phyloP scores from a whole-genome alignment of 2,888 invertebrate species.

The Ectemnius cavifrons region DNA sequence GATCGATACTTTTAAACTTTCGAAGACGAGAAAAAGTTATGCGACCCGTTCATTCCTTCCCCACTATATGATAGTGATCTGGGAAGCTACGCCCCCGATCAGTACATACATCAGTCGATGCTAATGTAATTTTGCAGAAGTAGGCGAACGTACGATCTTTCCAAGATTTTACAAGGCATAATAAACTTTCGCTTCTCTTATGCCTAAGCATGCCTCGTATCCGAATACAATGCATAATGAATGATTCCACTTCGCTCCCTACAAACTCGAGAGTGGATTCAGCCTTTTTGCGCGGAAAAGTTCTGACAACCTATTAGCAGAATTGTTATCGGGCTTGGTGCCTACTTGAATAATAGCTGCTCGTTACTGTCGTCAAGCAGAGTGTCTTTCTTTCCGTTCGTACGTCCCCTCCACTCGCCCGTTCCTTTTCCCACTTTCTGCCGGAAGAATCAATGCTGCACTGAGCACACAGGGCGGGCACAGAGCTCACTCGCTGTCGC shows the following conservation, averaged over 20 bases:
- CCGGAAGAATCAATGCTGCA: constrained; percentile 47
- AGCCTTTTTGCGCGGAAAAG: not conserved
- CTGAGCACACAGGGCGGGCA: constrained; percentile 35
- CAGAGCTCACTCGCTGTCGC: constrained; percentile 31
- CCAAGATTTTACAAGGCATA: not conserved
- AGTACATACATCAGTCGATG: not conserved
- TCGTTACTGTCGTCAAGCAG: constrained; percentile 34
- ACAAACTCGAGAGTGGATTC: constrained; percentile 15
- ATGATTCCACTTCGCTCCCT: not conserved
- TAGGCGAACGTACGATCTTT: not conserved
- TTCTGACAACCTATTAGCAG: constrained; percentile 31
- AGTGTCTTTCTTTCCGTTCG: constrained; percentile 5
- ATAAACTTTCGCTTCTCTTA: not conserved
- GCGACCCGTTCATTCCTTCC: too few species aligned
- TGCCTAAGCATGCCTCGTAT: not conserved
- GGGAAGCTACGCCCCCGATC: too few species aligned
- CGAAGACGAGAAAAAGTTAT: too few species aligned
- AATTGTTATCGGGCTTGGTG: constrained; percentile 29
- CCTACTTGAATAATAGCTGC: constrained; percentile 41
- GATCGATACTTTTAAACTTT: constrained; percentile 11
- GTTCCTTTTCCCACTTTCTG: constrained; percentile 8
- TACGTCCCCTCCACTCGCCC: not conserved
- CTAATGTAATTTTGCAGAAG: not conserved
- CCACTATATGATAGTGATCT: too few species aligned
- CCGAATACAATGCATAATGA: not conserved